Percentiles rank a stretch among this genome's conserved stretches.
phyloP scores from a whole-genome alignment of 1,140 invertebrate genomes.

The Drosophila paulistorum region DNA sequence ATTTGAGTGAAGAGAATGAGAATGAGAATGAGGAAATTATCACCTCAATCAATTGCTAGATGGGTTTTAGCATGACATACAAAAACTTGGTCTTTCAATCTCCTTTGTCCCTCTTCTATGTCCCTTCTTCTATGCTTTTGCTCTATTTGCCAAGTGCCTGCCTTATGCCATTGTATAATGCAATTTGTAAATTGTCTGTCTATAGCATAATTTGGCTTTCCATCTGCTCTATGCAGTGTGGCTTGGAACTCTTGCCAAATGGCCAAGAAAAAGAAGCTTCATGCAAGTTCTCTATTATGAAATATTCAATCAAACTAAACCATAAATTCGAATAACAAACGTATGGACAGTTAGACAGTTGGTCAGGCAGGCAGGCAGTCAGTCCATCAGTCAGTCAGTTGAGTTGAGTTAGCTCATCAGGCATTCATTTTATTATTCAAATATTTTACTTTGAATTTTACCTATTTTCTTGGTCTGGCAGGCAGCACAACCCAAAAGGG shows the following conservation, averaged over 20 bases:
- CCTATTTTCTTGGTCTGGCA: conserved; percentile 30
- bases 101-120: too few relatives aligned
- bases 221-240: neutral
- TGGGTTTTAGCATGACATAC: neutral
- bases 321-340: conserved; percentile 50
- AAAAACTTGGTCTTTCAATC: neutral
- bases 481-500: neutral
- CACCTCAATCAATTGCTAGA: conserved; percentile 7
- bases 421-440: conserved; percentile 65
- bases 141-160: conserved; percentile 9
- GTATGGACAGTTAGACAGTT: conserved; percentile 39
- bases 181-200: conserved; percentile 30
- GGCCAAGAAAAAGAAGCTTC: conserved; percentile 19
- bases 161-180: conserved; percentile 4
- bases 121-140: neutral
- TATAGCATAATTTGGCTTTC: conserved; percentile 12
- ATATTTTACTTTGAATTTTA: conserved; percentile 59
- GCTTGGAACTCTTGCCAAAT: neutral
- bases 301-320: conserved; percentile 66
- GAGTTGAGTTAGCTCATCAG: conserved; percentile 22
- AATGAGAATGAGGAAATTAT: conserved; percentile 7
- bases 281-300: conserved; percentile 37
- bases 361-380: neutral
- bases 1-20: neutral
- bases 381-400: neutral